Base-by-base conservation (phyloP, 2,888 invertebrate species). In the Sarcophaga variegata region DNA sequence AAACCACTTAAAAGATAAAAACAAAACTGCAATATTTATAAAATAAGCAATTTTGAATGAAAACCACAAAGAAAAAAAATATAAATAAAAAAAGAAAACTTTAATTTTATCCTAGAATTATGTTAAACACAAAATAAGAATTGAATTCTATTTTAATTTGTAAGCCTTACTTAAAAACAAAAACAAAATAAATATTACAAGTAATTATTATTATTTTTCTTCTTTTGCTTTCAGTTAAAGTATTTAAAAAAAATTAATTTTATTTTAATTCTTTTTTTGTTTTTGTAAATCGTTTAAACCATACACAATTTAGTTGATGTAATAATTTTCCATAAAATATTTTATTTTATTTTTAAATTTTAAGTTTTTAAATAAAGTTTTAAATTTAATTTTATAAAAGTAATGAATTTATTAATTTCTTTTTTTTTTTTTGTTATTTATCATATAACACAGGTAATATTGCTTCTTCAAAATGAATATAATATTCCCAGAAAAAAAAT, bases 1-100 rank as follows among this genome's bases (percentile, higher is more conserved):
- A 14, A 22, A 27, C 8, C 59, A 25, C 37, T 25, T 54, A 47
- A 67, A 72, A 59, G 62, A 86, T 87, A 77, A 86, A 88, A 76
- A 79, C 14, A 49, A 69, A 79, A 77, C 17, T 87, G 84, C 87
- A 88, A 86, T 86, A 87, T 76, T 83, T 84, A 87, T 84, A 62
- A 87, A 83, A 80, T 83, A 86, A 87, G 84, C 80, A 87, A 85
- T 82, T 90, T 89, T 90, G 89, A 89, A 89, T 86, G 17, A 66
- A 67, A 77, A 17, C 60, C 14, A 62, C 81, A 71, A 70, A 62
- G 45, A 75, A 49, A 2, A 62, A 59, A 49, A 59, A n/a, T 47
- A n/a, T n/a, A 74, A 20, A 74, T 4, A 60, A 37, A n/a, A n/a
- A n/a, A n/a, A 37, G 8, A 37, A 37, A 37, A 37, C 37, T 37